These are phyloP conservation scores for Agrotis clavis DNA, from an alignment of 2,888 invertebrate species.

Conservation along the genomic window DNA sequence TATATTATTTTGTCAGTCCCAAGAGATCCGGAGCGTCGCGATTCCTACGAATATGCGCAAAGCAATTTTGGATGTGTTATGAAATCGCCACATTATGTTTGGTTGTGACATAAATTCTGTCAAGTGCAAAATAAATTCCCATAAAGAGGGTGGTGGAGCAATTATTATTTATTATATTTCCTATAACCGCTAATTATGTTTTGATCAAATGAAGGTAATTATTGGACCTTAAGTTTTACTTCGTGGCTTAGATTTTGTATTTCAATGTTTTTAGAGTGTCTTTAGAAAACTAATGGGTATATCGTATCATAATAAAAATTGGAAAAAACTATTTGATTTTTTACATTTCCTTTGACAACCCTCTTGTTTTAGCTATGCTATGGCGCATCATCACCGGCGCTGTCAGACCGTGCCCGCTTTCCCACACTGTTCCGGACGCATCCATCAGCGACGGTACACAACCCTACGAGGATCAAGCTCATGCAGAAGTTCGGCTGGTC, in stretches of 20 bases:
- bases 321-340: no score
- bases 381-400: constrained; percentile 99
- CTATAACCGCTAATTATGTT: constrained; percentile 11
- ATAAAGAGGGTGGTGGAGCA: constrained; percentile 15
- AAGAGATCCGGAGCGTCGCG: constrained; percentile 30
- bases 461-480: constrained; percentile 98
- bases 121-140: constrained; percentile 48
- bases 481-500: constrained; percentile 99
- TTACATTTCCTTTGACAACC: no score
- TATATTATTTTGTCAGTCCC: constrained; percentile 55
- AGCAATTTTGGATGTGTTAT: constrained; percentile 54
- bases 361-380: constrained; percentile 96
- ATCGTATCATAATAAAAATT: background rate
- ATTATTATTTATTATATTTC: constrained; percentile 40
- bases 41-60: constrained; percentile 44
- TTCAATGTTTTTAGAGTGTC: no score
- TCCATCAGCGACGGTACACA: constrained; percentile 99
- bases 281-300: background rate
- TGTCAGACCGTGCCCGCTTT: constrained; percentile 99
- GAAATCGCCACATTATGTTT: constrained; percentile 45
- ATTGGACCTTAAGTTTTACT: background rate
- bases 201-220: background rate
- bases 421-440: constrained; percentile 99
- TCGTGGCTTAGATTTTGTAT: background rate
- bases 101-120: constrained; percentile 40